These are phyloP conservation scores for Osmerus eperlanus DNA, from an alignment of 2,113 vertebrate genomes.

Conservation along the genomic window DNA sequence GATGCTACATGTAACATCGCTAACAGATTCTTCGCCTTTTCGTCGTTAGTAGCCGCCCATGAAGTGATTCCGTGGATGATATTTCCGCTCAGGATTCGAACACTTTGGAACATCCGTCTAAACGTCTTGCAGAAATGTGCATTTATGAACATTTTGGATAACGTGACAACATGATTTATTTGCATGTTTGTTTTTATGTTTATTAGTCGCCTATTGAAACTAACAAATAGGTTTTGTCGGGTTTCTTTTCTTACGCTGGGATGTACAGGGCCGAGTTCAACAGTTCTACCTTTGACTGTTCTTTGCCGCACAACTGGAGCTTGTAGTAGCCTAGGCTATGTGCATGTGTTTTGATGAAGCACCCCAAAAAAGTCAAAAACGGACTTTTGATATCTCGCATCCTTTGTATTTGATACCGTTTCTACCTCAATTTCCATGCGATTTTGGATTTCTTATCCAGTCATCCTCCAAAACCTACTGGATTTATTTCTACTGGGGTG, in stretches of 20 bases:
- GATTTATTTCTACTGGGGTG: neutral
- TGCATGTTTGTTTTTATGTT: neutral
- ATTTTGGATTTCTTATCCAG: neutral
- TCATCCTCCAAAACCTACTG: too few species aligned
- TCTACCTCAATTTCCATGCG: neutral
- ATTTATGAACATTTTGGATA: constrained; percentile 1
- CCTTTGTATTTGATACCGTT: neutral
- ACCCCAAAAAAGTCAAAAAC: neutral
- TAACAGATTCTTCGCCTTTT: neutral
- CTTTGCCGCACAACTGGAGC: constrained; percentile 11
- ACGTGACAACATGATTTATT: neutral
- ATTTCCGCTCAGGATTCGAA: constrained; percentile 16
- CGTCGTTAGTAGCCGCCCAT: constrained; percentile 5
- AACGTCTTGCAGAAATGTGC: too few species aligned
- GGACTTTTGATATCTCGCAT: constrained; percentile 21
- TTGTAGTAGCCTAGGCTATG: constrained; percentile 20
- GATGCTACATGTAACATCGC: too few species aligned
- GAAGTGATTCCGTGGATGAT: constrained; percentile 5
- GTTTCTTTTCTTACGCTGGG: neutral
- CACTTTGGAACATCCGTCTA: constrained; percentile 1
- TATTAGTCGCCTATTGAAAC: neutral
- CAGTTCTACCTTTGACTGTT: too few species aligned
- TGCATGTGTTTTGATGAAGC: neutral
- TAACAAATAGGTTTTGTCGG: too few species aligned
- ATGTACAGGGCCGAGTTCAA: constrained; percentile 32